These are phyloP conservation scores for Tragelaphus imberbis DNA, from an alignment of 2,113 vertebrate genomes.

Conservation along the genomic window DNA sequence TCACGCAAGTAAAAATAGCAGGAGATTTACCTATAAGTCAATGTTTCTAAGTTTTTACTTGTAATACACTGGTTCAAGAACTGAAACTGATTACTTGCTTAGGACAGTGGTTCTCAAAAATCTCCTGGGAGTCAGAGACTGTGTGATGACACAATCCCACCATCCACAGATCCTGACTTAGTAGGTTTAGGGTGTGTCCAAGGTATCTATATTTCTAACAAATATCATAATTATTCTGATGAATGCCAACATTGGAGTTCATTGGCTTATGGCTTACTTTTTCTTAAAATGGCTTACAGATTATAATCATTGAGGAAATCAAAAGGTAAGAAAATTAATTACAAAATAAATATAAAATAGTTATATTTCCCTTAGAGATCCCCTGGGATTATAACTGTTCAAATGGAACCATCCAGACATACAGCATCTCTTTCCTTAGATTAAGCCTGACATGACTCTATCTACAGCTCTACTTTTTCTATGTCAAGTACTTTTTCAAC, in stretches of 20 bases:
- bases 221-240: neutral
- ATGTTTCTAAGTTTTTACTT: neutral
- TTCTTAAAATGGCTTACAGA: neutral
- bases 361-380: neutral
- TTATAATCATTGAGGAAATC: neutral
- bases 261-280: neutral
- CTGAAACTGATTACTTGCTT: neutral
- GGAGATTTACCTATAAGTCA: neutral
- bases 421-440: neutral
- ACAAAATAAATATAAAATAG: neutral
- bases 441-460: neutral
- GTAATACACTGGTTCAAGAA: neutral
- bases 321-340: conserved; percentile 30
- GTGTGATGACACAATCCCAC: neutral
- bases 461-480: neutral
- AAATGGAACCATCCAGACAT: neutral
- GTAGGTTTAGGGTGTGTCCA: neutral
- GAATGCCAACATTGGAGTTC: neutral
- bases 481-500: neutral
- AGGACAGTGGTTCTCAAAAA: neutral
- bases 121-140: neutral
- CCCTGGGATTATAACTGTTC: neutral
- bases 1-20: conserved; percentile 14
- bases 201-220: neutral
- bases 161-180: neutral